Conservation (phyloP, 64 coral and sea anemone species). For the Dendrophyllia cribrosa region DNA sequence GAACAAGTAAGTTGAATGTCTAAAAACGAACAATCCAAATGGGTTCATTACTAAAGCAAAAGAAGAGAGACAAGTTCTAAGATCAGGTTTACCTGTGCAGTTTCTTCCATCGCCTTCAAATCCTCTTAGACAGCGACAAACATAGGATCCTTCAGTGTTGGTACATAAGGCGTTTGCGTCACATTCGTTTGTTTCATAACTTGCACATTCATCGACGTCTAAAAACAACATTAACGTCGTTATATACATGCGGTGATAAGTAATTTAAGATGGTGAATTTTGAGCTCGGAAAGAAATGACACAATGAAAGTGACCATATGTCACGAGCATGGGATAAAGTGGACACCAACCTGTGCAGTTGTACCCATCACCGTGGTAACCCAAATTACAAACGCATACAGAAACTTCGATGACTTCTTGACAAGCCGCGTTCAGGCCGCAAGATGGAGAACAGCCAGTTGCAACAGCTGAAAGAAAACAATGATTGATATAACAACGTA, state of each 20-base stretch:
- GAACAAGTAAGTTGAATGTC: background rate
- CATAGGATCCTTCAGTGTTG: slow-evolving; percentile 40
- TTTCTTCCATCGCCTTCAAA: slow-evolving; percentile 9
- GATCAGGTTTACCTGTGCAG: slow-evolving; percentile 11
- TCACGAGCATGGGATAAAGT: no score
- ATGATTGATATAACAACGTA: no score
- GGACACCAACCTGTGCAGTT: slow-evolving; percentile 30
- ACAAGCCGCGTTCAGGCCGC: background rate
- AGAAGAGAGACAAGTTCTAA: no score
- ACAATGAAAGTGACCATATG: no score
- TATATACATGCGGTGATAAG: no score
- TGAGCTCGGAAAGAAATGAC: background rate
- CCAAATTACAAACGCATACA: slow-evolving; percentile 20
- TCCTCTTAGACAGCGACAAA: slow-evolving; percentile 19
- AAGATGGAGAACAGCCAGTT: background rate
- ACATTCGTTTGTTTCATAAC: background rate
- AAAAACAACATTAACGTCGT: no score
- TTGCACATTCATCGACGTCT: slow-evolving; percentile 26
- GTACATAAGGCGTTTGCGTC: slow-evolving; percentile 2
- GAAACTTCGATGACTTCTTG: background rate
- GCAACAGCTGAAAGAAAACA: background rate
- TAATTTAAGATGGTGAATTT: no score
- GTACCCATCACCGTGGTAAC: slow-evolving; percentile 22
- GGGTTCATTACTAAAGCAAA: no score
- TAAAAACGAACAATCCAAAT: background rate